phyloP scores from a whole-genome alignment of 92 coral and sea anemone species.

The Actinernus sp. region DNA sequence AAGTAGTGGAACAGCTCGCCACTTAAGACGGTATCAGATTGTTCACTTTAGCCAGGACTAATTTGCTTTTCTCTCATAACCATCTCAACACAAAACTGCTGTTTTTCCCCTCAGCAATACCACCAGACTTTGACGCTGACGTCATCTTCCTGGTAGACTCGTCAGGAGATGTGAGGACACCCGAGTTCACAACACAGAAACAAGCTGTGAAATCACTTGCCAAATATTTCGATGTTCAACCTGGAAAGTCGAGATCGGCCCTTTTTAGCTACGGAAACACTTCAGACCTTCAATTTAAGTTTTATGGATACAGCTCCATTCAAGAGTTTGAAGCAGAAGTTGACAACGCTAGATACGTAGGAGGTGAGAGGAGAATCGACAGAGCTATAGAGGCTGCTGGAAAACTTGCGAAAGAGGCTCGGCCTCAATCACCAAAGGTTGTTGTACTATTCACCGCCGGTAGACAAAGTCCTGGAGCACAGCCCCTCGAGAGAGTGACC shows the following conservation, averaged over 20 bases:
- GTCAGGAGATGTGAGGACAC: conserved; percentile 69
- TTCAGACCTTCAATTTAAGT: conserved; percentile 37
- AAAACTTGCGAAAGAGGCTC: conserved; percentile 42
- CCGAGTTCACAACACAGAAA: conserved; percentile 69
- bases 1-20: no score
- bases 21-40: no score
- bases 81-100: no score
- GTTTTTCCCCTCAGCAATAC: conserved; percentile 13
- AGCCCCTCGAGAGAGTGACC: conserved; percentile 21
- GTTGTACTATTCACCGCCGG: conserved; percentile 63
- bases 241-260: conserved; percentile 63
- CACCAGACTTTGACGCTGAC: conserved; percentile 55
- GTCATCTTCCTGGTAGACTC: conserved; percentile 88
- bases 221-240: conserved; percentile 57
- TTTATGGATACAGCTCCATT: conserved; percentile 45
- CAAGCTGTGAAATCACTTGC: conserved; percentile 65
- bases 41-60: no score
- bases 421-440: conserved; percentile 68
- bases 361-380: conserved; percentile 68
- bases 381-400: conserved; percentile 66
- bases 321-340: conserved; percentile 36
- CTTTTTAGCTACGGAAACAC: conserved; percentile 63
- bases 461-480: conserved; percentile 20
- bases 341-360: conserved; percentile 41
- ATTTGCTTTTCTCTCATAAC: no score